Evolutionary conservation across 2,888 invertebrate species (phyloP), one percentile per base, ranked within the genome.

Genomic region (Trichopoda pennipes): DNA sequence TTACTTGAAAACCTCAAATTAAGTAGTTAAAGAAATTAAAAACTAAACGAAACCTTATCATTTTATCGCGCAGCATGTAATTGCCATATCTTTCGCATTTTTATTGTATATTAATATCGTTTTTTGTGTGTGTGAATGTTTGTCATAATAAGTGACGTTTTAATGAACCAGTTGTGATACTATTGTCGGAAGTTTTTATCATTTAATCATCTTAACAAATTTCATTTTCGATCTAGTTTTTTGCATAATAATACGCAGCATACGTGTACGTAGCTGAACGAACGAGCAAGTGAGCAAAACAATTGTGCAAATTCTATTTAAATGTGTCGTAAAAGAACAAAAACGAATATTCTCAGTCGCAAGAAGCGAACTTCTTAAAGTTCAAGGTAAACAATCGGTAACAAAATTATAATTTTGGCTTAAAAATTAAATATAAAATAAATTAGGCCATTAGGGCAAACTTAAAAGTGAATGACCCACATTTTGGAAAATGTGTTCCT

Each of bases 131-230:
- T 60, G 21, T 35, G n/a, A n/a, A n/a, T n/a, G n/a, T 21, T 55
- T 55, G 28, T 32, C 69, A 51, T 28, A n/a, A n/a, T n/a, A 77
- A 73, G 47, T 77, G 81, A 72, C 72, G 60, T 73, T 76, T 76
- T 58, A 81, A 76, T 64, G 17, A n/a, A 44, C 47, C 53, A 60
- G 68, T 79, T 75, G 78, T 80, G 72, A 75, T 81, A 61, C 38
- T 68, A 72, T 68, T 83, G 78, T 83, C 77, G 80, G 80, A 84
- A 84, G 78, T 81, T 75, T 72, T 72, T 49, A n/a, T n/a, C n/a
- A 68, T 61, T 56, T 56, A 42, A 56, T 38, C 44, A 56, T 38
- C 51, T 66, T 21, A 51, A 75, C 44, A 60, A 64, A 70, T 64
- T 44, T 66, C 14, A 56, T 75, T 80, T 80, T 60, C 51, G 17